Evolutionary conservation across 1,140 invertebrate genomes (phyloP).

Genomic region (Venturia canescens): DNA sequence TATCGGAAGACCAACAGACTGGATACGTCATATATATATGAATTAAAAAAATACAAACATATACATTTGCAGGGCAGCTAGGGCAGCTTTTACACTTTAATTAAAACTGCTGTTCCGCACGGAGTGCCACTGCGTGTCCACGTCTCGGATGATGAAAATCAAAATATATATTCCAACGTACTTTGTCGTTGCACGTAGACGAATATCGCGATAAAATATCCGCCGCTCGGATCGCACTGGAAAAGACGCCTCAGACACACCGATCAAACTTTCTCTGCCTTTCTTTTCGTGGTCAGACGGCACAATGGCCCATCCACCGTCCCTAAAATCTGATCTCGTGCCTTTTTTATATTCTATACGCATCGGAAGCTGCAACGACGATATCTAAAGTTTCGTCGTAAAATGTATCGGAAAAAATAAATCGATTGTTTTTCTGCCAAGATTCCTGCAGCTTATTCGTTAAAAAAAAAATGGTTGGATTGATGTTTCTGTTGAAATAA

Average conservation of each 20-base stretch:
- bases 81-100: conserved; percentile 62
- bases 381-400: too few relatives aligned
- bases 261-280: not conserved
- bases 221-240: conserved; percentile 4
- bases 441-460: too few relatives aligned
- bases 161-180: conserved; percentile 58
- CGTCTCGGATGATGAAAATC: conserved; percentile 66
- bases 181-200: conserved; percentile 14
- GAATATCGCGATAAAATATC: conserved; percentile 37
- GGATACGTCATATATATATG: not conserved
- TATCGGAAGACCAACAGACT: conserved; percentile 60
- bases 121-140: conserved; percentile 53
- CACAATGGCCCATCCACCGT: too few relatives aligned
- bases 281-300: not conserved
- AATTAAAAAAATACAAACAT: not conserved
- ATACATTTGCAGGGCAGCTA: conserved; percentile 22
- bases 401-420: too few relatives aligned
- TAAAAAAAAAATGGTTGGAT: too few relatives aligned
- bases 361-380: not conserved
- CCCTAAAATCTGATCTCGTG: not conserved
- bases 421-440: too few relatives aligned
- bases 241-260: conserved; percentile 18
- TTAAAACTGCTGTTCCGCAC: conserved; percentile 70
- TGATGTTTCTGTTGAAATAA: too few relatives aligned
- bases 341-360: not conserved